These are phyloP conservation scores for Channa striata DNA, from an alignment of 2,797 vertebrate species.

Conservation along the genomic window DNA sequence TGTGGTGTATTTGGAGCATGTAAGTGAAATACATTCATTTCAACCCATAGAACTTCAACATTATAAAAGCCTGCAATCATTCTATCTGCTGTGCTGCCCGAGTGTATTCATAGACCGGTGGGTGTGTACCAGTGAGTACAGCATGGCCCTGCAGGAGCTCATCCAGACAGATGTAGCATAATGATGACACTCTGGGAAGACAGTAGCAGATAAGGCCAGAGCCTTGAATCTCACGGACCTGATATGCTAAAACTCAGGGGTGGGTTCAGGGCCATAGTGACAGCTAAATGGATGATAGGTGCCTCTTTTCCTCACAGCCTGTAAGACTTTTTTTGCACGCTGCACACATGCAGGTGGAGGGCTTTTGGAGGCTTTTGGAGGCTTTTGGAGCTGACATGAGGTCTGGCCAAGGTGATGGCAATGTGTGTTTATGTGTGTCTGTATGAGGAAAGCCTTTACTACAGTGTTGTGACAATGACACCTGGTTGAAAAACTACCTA, in stretches of 20 bases:
- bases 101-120: constrained; percentile 32
- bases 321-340: constrained; percentile 5
- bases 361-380: background rate
- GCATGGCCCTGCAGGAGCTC: constrained; percentile 50
- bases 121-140: constrained; percentile 35
- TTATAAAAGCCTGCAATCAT: constrained; percentile 19
- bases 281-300: constrained; percentile 57
- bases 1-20: background rate
- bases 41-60: background rate
- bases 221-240: constrained; percentile 43
- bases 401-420: constrained; percentile 6
- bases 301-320: constrained; percentile 28
- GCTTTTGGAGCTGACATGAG: constrained; percentile 16
- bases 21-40: constrained; percentile 1
- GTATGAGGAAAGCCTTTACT: constrained; percentile 8
- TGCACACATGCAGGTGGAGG: background rate
- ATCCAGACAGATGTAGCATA: constrained; percentile 59
- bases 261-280: constrained; percentile 44
- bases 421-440: background rate
- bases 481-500: constrained; percentile 53
- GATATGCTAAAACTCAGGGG: constrained; percentile 53
- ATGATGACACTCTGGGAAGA: constrained; percentile 60
- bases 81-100: constrained; percentile 3
- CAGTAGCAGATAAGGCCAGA: constrained; percentile 49
- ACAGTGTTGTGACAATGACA: constrained; percentile 37